A percentile compares a stretch with the other conserved stretches of the same genome.
These are phyloP conservation scores for Cnemophilus loriae DNA, from an alignment of 2,113 vertebrate species.

Conservation along the genomic window DNA sequence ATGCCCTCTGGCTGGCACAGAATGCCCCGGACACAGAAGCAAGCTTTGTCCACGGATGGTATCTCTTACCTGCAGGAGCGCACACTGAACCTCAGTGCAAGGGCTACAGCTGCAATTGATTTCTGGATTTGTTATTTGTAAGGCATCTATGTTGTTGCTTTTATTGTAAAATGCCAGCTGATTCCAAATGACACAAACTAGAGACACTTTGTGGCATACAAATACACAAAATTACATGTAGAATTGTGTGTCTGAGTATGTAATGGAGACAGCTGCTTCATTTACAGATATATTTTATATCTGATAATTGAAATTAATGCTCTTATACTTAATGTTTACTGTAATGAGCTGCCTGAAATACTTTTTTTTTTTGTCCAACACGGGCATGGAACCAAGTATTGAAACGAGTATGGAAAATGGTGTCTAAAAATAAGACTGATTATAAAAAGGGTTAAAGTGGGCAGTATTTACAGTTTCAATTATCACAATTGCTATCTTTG, in stretches of 20 bases:
- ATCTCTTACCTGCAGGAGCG: neutral
- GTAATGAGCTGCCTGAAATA: neutral
- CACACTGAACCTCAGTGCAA: neutral
- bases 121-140: neutral
- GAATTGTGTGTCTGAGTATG: neutral
- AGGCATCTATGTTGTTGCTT: neutral
- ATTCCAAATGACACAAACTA: neutral
- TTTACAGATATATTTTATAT: neutral
- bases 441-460: neutral
- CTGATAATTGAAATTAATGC: neutral
- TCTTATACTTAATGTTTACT: neutral
- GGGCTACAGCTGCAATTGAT: neutral
- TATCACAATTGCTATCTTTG: neutral
- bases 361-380: neutral
- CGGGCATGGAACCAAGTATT: neutral
- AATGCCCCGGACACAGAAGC: conserved; percentile 39
- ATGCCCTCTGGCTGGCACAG: conserved; percentile 12
- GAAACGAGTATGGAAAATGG: neutral
- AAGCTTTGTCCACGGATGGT: neutral
- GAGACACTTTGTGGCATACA: neutral
- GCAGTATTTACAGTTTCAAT: neutral
- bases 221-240: neutral
- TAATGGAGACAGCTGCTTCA: neutral
- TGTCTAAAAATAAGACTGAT: neutral
- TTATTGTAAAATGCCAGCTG: neutral